Evolutionary conservation across 1,140 invertebrate species (phyloP).

Genomic region (Zaprionus ornatus): DNA sequence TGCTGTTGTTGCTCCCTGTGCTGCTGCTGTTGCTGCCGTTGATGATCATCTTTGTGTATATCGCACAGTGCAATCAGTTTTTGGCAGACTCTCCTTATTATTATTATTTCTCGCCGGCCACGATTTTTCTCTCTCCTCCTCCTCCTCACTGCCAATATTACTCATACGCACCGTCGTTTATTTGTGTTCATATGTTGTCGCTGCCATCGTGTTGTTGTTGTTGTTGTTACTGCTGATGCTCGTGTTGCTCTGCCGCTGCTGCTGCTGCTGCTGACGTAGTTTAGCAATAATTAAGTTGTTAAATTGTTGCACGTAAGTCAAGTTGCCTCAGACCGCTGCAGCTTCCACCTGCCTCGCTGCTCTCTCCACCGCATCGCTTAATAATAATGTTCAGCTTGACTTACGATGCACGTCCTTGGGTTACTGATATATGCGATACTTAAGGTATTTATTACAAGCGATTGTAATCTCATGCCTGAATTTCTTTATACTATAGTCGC

Average conservation of each 20-base stretch:
- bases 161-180: slow-evolving; percentile 79
- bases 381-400: slow-evolving; percentile 79
- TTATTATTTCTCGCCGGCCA: slow-evolving; percentile 56
- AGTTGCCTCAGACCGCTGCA: slow-evolving; percentile 34
- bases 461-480: slow-evolving; percentile 78
- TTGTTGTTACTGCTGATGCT: slow-evolving; percentile 13
- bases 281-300: slow-evolving; percentile 84
- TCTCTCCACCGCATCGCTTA: slow-evolving; percentile 57
- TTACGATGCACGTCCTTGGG: slow-evolving; percentile 83
- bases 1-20: slow-evolving; percentile 25
- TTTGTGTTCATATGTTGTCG: slow-evolving; percentile 60
- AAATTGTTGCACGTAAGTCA: slow-evolving; percentile 83
- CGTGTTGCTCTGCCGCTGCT: slow-evolving; percentile 19
- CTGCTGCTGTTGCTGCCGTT: slow-evolving; percentile 36
- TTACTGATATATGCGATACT: slow-evolving; percentile 83
- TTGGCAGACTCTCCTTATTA: slow-evolving; percentile 65
- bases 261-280: slow-evolving; percentile 67
- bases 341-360: slow-evolving; percentile 30
- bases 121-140: slow-evolving; percentile 40
- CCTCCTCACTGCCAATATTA: slow-evolving; percentile 54
- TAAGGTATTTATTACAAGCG: slow-evolving; percentile 84
- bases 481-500: slow-evolving; percentile 62
- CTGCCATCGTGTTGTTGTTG: slow-evolving; percentile 8
- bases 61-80: slow-evolving; percentile 70
- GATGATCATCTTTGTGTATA: slow-evolving; percentile 73